Evolutionary conservation across 2,797 vertebrate genomes (phyloP).

Genomic region (Botia kubotai): DNA sequence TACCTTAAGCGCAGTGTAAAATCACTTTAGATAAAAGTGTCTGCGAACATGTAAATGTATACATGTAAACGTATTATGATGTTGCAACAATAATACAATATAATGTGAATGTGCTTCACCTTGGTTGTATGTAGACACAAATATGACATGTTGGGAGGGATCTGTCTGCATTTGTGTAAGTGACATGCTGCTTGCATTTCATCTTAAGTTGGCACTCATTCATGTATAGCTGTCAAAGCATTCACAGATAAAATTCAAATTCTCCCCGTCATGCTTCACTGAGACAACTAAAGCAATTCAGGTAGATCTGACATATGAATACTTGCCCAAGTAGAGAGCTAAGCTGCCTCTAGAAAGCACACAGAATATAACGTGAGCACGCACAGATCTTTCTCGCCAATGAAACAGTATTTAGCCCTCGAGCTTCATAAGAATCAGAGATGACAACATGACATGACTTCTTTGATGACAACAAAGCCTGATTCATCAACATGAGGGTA

Average conservation of each 20-base stretch:
- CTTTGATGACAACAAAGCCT: constrained; percentile 33
- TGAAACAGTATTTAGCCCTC: constrained; percentile 14
- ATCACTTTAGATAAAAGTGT: background rate
- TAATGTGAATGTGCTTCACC: background rate
- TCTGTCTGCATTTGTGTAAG: constrained; percentile 6
- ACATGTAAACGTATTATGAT: background rate
- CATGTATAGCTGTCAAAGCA: constrained; percentile 28
- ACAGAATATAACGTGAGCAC: background rate
- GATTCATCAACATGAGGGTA: constrained; percentile 31
- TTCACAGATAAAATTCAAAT: constrained; percentile 21
- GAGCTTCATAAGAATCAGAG: constrained; percentile 29
- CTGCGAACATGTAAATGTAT: background rate
- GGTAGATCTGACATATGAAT: constrained; percentile 22
- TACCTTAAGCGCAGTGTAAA: background rate
- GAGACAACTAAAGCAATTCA: constrained; percentile 32
- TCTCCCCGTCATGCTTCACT: background rate
- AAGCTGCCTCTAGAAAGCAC: background rate
- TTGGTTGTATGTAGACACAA: constrained; percentile 6
- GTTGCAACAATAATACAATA: background rate
- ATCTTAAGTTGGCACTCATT: constrained; percentile 18
- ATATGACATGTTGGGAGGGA: background rate
- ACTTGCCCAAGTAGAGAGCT: background rate
- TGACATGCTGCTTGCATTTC: constrained; percentile 15
- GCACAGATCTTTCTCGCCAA: constrained; percentile 15
- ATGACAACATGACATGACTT: constrained; percentile 24